Base-by-base conservation (phyloP, 2,113 vertebrate genomes). In the Sisor rabdophorus region DNA sequence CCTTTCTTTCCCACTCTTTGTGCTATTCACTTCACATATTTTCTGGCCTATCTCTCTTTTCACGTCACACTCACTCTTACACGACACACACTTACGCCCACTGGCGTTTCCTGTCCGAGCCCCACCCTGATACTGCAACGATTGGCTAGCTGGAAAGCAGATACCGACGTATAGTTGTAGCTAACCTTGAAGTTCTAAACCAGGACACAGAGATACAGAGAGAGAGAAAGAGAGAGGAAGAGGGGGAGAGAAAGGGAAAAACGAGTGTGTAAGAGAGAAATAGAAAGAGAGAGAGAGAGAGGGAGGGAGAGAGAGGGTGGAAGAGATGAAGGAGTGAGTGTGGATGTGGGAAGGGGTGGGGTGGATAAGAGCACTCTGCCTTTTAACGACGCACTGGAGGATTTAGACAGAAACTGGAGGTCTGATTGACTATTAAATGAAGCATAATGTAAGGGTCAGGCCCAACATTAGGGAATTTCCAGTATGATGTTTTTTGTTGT, bases 121-220 rank as follows among this genome's bases (percentile, higher is more conserved):
- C 83, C 84, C 80, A 85, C 84, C 85, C 84, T 83, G 76, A 84
- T 80, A 85, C 86, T 79, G 85, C 85, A 86, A 82, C 75, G 81
- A 89, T 91, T 91, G 90, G 90, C 86, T 89, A 86, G 87, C 90
- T 87, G 75, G 81, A 81, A 88, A 87, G 87, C 88, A 86, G 80
- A 81, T 83, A 81, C 84, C 82, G 85, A 85, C 85, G 84, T 87
- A 87, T 91, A 88, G 58, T 56, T 89, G 87, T 89, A 88, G 89
- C 88, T 90, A 91, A 89, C 88, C 91, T 91, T 91, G 88, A 91
- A 85, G 83, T 88, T 87, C 87, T 90, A 89, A 93, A 91, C 88
- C 90, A 89, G 91, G 89, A 88, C 88, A 87, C 89, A 86, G 88
- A 89, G 89, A 87, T 88, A 88, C 87, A 80, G 80, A 78, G 81